Evolutionary conservation across 2,113 vertebrate genomes (phyloP).

Genomic region (Ailurus styani): DNA sequence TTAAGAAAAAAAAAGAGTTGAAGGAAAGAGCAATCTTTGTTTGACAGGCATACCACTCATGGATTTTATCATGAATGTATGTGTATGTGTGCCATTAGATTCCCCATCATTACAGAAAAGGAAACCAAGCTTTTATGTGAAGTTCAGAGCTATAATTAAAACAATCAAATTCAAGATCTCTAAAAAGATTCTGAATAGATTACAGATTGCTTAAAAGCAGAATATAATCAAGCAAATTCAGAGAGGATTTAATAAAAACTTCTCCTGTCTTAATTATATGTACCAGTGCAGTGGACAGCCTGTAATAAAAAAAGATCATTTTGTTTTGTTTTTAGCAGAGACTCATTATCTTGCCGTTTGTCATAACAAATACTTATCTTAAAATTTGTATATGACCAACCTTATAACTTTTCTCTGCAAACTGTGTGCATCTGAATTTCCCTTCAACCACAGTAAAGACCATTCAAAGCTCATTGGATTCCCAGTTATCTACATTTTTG

Average conservation of each 20-base stretch:
- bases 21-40: not conserved
- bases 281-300: not conserved
- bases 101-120: not conserved
- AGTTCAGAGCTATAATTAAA: constrained; percentile 60
- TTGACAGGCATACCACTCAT: not conserved
- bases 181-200: constrained; percentile 61
- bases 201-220: constrained; percentile 60
- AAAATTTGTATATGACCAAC: constrained; percentile 25
- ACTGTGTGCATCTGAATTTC: not conserved
- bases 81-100: not conserved
- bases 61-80: not conserved
- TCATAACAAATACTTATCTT: constrained; percentile 46
- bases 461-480: not conserved
- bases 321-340: constrained; percentile 28
- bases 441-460: not conserved
- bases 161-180: constrained; percentile 54
- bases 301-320: constrained; percentile 18
- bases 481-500: not conserved
- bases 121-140: constrained; percentile 22
- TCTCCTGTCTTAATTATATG: constrained; percentile 42
- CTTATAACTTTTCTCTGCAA: not conserved
- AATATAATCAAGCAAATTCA: constrained; percentile 62
- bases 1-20: not conserved
- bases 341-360: constrained; percentile 26
- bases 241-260: constrained; percentile 45